Evolutionary conservation across 2,888 invertebrate species (phyloP).

Genomic region (Apoderus coryli): DNA sequence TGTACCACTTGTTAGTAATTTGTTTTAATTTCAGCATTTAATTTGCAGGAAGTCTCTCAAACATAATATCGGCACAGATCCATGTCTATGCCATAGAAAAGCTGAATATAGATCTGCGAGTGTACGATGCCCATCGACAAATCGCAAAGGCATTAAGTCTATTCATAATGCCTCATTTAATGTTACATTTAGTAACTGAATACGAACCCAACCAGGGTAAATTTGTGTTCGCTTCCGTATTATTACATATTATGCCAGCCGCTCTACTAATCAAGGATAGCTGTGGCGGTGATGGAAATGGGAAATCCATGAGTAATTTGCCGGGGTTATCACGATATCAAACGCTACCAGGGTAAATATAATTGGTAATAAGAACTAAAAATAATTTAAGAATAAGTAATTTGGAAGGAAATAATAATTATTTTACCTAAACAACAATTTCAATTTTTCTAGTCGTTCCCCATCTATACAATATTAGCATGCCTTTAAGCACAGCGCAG

Average conservation of each 20-base stretch:
- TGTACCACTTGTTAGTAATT: not conserved
- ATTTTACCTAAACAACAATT: no score
- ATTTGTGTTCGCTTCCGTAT: constrained; percentile 17
- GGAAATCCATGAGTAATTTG: constrained; percentile 2
- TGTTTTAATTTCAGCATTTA: constrained; percentile 3
- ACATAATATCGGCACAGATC: constrained; percentile 18
- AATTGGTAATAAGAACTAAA: no score
- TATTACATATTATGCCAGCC: constrained; percentile 21
- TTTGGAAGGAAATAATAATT: no score
- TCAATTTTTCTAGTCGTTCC: no score
- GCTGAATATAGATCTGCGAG: constrained; percentile 16
- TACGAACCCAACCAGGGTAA: constrained; percentile 15
- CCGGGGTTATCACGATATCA: constrained; percentile 17
- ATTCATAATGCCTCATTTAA: constrained; percentile 19
- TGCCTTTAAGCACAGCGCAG: no score
- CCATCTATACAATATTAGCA: no score
- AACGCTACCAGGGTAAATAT: constrained; percentile 18
- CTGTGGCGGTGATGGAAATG: constrained; percentile 8
- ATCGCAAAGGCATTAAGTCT: constrained; percentile 18
- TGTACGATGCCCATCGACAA: constrained; percentile 17
- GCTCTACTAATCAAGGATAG: constrained; percentile 16
- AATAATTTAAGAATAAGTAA: no score
- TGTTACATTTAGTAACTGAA: constrained; percentile 15
- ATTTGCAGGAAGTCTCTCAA: constrained; percentile 18
- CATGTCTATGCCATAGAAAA: constrained; percentile 16